phyloP scores from a whole-genome alignment of 2,113 vertebrate genomes.

The Clarias magur region DNA sequence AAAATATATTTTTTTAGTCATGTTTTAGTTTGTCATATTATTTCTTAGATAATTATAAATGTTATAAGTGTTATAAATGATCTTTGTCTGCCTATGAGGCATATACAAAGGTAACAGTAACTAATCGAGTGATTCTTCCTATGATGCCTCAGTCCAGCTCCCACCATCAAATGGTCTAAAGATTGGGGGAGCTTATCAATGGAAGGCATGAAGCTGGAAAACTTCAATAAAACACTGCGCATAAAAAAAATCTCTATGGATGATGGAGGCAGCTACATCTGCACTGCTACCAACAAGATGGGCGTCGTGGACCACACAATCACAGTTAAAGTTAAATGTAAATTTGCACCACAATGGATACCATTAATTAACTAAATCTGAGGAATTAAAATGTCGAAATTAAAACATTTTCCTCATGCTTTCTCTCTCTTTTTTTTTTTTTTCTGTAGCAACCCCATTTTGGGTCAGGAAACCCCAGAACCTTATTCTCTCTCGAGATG shows the following conservation, averaged over 20 bases:
- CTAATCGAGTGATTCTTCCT: conserved; percentile 7
- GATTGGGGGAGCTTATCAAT: conserved; percentile 81
- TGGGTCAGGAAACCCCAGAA: conserved; percentile 91
- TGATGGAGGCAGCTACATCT: conserved; percentile 88
- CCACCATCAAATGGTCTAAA: conserved; percentile 90
- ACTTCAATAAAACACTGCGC: conserved; percentile 91
- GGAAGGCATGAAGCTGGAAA: conserved; percentile 83
- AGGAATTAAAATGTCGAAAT: not conserved
- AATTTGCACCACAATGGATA: conserved; percentile 33
- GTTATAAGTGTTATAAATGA: not conserved
- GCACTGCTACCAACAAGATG: conserved; percentile 89
- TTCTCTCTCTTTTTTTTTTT: conserved; percentile 20
- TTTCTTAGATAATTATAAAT: not conserved
- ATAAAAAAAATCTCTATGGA: conserved; percentile 86
- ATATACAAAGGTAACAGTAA: not conserved
- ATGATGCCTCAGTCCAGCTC: conserved; percentile 80
- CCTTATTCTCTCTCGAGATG: conserved; percentile 89
- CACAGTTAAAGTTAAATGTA: conserved; percentile 93
- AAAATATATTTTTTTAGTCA: not conserved
- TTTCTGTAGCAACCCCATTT: conserved; percentile 84
- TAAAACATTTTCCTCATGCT: conserved; percentile 9
- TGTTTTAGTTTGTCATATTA: not conserved
- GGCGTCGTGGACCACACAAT: conserved; percentile 87
- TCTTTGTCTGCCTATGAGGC: not conserved
- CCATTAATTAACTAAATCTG: not conserved